These are phyloP conservation scores for Xestoiulus laeticollis DNA, from an alignment of 2,888 invertebrate genomes.

Conservation along the genomic window DNA sequence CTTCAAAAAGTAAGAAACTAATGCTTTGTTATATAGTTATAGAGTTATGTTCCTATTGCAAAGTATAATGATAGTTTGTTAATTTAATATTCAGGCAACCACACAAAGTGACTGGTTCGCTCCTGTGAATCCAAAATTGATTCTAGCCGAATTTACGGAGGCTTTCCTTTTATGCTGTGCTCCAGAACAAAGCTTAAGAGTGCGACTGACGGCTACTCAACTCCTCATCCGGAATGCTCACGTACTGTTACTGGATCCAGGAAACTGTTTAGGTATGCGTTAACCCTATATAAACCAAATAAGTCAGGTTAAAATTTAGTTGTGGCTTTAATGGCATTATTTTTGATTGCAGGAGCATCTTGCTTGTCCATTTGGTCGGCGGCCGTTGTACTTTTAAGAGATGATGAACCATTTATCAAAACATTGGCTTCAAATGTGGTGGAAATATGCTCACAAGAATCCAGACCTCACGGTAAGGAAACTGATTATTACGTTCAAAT, in stretches of 20 bases:
- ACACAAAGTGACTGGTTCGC: neutral
- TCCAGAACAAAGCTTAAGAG: constrained; percentile 54
- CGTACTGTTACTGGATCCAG: constrained; percentile 53
- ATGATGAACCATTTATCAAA: constrained; percentile 58
- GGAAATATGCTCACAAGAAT: constrained; percentile 50
- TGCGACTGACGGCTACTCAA: constrained; percentile 52
- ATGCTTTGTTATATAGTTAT: no score
- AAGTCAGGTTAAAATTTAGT: neutral
- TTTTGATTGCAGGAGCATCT: constrained; percentile 54
- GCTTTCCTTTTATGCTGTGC: constrained; percentile 55
- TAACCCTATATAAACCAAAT: neutral
- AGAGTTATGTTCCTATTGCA: neutral
- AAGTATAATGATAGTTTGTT: neutral
- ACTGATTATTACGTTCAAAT: neutral
- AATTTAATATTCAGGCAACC: neutral
- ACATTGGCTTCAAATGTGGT: constrained; percentile 36
- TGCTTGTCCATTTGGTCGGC: constrained; percentile 57
- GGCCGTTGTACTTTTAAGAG: constrained; percentile 57
- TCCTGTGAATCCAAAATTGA: constrained; percentile 41
- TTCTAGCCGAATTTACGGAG: constrained; percentile 55
- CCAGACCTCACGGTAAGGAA: neutral
- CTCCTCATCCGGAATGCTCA: constrained; percentile 51
- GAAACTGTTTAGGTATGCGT: constrained; percentile 51
- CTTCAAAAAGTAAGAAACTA: neutral
- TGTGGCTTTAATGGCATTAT: neutral